Conservation (phyloP, 2,797 vertebrate species). For the Morelia viridis region DNA sequence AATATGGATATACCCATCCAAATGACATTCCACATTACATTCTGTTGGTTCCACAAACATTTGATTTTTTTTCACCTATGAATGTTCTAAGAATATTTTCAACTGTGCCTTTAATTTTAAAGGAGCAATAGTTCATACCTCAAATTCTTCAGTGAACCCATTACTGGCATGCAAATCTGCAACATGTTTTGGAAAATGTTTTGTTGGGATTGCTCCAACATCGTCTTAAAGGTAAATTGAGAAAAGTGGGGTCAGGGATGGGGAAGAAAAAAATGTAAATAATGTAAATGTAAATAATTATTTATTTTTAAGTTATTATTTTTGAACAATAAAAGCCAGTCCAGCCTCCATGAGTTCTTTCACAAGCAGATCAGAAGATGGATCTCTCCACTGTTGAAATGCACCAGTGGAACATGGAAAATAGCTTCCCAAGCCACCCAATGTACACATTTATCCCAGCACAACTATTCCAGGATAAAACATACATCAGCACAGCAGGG, state of each 20-base stretch:
- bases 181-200: conserved; percentile 90
- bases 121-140: conserved; percentile 79
- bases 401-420: neutral
- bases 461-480: neutral
- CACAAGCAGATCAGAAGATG: neutral
- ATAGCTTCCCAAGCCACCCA: neutral
- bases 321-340: neutral
- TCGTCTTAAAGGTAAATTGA: conserved; percentile 74
- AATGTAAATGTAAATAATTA: neutral
- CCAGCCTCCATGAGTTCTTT: neutral
- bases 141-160: conserved; percentile 91
- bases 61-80: neutral
- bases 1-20: neutral
- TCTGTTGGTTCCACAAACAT: neutral
- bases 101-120: conserved; percentile 45
- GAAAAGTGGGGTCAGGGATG: neutral
- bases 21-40: neutral
- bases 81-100: conserved; percentile 17
- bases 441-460: neutral
- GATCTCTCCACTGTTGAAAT: neutral
- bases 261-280: conserved; percentile 40
- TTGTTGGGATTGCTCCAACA: conserved; percentile 81
- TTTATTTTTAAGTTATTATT: neutral
- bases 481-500: neutral
- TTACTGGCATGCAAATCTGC: conserved; percentile 86